A percentile compares a stretch with the other conserved stretches of the same genome.
phyloP scores from a whole-genome alignment of 1,140 invertebrate species.

The Halyomorpha halys region DNA sequence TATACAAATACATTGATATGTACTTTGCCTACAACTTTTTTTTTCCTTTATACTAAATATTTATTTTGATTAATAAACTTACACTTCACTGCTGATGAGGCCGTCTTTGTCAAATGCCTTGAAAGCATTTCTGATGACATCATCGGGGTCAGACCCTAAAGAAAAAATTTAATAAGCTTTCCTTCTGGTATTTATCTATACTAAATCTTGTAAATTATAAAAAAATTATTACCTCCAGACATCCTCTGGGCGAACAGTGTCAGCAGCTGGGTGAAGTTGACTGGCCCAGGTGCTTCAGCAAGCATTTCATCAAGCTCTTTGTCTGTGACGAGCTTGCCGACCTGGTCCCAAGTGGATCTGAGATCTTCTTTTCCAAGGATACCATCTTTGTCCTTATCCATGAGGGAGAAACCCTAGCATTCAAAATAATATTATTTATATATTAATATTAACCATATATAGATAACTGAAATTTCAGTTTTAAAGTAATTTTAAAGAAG shows the following conservation, averaged over 20 bases:
- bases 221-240: slow-evolving; percentile 43
- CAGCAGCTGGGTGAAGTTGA: slow-evolving; percentile 91
- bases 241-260: slow-evolving; percentile 85
- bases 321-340: slow-evolving; percentile 80
- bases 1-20: no score
- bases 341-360: slow-evolving; percentile 86
- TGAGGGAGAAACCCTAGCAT: slow-evolving; percentile 84
- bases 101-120: slow-evolving; percentile 87
- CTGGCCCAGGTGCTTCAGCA: slow-evolving; percentile 76
- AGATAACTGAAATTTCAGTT: no score
- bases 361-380: slow-evolving; percentile 94
- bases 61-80: slow-evolving; percentile 30
- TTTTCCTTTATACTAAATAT: no score
- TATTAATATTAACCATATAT: no score
- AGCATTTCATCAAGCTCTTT: slow-evolving; percentile 88
- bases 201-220: neutral
- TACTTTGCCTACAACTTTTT: no score
- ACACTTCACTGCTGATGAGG: slow-evolving; percentile 76
- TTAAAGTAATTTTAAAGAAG: no score
- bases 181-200: neutral
- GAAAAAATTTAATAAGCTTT: neutral
- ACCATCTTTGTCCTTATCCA: slow-evolving; percentile 97
- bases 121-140: slow-evolving; percentile 89
- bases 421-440: no score
- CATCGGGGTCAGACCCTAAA: slow-evolving; percentile 76